Base-by-base conservation (phyloP, 2,797 vertebrate species). In the Leontopithecus rosalia region DNA sequence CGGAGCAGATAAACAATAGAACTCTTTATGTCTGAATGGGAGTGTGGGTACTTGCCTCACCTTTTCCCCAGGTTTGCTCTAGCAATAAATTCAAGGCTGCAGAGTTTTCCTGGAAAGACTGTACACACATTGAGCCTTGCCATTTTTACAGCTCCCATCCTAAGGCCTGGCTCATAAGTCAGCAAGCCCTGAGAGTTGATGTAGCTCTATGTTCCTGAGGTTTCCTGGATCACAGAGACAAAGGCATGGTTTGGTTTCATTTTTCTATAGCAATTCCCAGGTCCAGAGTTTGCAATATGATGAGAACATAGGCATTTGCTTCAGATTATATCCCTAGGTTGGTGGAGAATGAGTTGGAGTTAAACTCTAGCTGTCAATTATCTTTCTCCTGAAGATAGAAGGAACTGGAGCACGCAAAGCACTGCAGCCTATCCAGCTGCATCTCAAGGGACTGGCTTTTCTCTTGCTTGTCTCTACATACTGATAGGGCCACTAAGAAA, bases 81-180 rank as follows among this genome's bases (percentile, higher is more conserved):
- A 28, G 14, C 55, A 39, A 14, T 39, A 82, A 39, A 24, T 19
- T 5, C 22, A 36, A 2, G 0, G 15, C 10, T 64, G 28, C 24
- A 30, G 41, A 41, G 75, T 82, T 82, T 67, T 1, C 19, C 6
- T 14, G 19, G 10, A 48, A 73, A 36, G 2, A 20, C 5, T 41
- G 6, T 19, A 5, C 1, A 57, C 4, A 88, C 5, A 36, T 19
- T 46, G 20, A 36, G 5, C 7, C 19, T 1, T 10, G 4, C 8
- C 76, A 30, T 2, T 41, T 70, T 76, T 55, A 20, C 0, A 67
- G 4, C 4, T 36, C 24, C 26, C 1, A 46, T 9, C 4, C 11
- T 20, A 81, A 4, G 1, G 9, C 7, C 20, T 76, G 46, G 28
- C 6, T 57, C 67, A 10, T 67, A 46, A 7, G 33, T 55, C 19